These are phyloP conservation scores for Tupaia tana DNA, from an alignment of 2,113 vertebrate species.

Conservation along the genomic window DNA sequence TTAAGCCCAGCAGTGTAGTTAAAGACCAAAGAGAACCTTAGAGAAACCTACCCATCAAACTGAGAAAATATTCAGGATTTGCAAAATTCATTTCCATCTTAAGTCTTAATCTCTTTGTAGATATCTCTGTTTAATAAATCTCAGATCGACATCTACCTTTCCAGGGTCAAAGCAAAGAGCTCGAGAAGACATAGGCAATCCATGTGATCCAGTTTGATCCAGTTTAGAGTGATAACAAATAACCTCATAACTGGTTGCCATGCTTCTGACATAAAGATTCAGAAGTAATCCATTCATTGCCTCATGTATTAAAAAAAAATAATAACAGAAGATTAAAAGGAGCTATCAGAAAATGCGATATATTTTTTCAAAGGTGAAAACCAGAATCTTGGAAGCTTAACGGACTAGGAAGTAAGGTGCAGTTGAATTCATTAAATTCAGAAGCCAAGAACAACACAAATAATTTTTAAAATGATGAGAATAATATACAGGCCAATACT, in stretches of 20 bases:
- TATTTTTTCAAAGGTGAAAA: slow-evolving; percentile 71
- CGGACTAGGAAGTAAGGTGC: slow-evolving; percentile 78
- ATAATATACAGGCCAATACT: slow-evolving; percentile 86
- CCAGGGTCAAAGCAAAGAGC: slow-evolving; percentile 5
- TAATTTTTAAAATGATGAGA: slow-evolving; percentile 86
- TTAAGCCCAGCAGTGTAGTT: background rate
- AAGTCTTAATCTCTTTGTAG: slow-evolving; percentile 60
- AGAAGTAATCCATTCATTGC: slow-evolving; percentile 37
- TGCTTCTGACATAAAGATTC: slow-evolving; percentile 53
- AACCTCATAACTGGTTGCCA: background rate
- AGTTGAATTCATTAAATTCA: slow-evolving; percentile 80
- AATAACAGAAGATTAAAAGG: slow-evolving; percentile 53
- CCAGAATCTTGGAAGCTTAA: slow-evolving; percentile 78
- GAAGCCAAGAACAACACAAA: slow-evolving; percentile 80
- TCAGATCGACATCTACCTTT: slow-evolving; percentile 60
- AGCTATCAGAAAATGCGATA: slow-evolving; percentile 64
- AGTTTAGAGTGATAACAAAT: slow-evolving; percentile 29
- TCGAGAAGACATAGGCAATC: slow-evolving; percentile 24
- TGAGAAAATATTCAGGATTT: slow-evolving; percentile 54
- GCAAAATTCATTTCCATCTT: slow-evolving; percentile 29
- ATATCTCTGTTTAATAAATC: slow-evolving; percentile 45
- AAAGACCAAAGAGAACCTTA: background rate
- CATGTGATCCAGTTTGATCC: background rate
- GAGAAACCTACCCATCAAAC: background rate
- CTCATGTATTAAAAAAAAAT: slow-evolving; percentile 71